phyloP scores from a whole-genome alignment of 2,888 invertebrate species.

The Steromphala cineraria region DNA sequence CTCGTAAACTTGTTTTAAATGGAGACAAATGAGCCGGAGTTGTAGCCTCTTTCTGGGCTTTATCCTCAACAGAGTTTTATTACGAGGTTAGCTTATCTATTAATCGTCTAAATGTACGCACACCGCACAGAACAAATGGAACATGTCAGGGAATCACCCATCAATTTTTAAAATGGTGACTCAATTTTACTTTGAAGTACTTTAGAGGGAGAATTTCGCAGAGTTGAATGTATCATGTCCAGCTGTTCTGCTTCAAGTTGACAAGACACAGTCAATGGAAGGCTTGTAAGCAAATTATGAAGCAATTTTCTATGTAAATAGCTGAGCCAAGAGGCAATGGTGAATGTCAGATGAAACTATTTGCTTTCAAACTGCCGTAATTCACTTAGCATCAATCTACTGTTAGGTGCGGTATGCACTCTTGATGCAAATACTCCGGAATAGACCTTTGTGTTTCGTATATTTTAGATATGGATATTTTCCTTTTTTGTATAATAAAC shows the following conservation, averaged over 20 bases:
- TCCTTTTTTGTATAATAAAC: too few relatives aligned
- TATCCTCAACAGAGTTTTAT: neutral
- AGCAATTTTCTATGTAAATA: constrained; percentile 24
- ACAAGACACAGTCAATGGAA: neutral
- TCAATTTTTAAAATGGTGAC: constrained; percentile 20
- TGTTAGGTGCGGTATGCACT: too few relatives aligned
- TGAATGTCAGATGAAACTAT: constrained; percentile 2
- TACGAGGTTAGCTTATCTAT: constrained; percentile 11
- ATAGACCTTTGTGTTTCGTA: too few relatives aligned
- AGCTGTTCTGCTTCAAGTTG: neutral
- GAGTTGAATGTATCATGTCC: neutral
- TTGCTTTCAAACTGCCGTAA: constrained; percentile 13
- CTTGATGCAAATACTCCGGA: too few relatives aligned
- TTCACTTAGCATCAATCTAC: neutral
- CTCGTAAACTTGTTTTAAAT: too few relatives aligned
- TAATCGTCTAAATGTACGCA: constrained; percentile 13
- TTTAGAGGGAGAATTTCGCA: neutral
- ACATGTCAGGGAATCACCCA: neutral
- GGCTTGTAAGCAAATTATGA: constrained; percentile 20
- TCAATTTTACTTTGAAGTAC: constrained; percentile 1
- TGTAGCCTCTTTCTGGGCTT: too few relatives aligned
- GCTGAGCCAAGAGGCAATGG: neutral
- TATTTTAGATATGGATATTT: too few relatives aligned
- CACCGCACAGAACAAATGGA: constrained; percentile 3
- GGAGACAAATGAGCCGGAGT: too few relatives aligned